Evolutionary conservation across 2,113 vertebrate genomes (phyloP).

Genomic region (Patagioenas fasciata): DNA sequence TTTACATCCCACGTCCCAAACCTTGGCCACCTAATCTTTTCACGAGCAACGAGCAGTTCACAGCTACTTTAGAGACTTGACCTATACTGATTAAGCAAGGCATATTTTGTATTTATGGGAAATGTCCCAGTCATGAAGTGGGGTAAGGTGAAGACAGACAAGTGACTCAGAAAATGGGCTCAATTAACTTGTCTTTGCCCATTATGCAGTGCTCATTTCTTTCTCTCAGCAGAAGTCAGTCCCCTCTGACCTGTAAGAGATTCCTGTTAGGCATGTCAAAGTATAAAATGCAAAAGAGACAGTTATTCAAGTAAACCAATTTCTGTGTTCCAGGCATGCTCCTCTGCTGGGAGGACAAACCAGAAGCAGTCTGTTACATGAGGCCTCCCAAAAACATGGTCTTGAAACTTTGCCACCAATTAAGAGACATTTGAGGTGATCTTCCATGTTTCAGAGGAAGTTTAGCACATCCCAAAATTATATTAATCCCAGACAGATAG

Average conservation of each 20-base stretch:
- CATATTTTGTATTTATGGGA: slow-evolving; percentile 28
- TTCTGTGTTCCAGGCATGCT: background rate
- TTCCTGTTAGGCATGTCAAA: background rate
- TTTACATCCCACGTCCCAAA: slow-evolving; percentile 40
- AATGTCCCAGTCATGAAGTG: background rate
- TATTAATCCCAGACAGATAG: background rate
- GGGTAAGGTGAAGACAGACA: slow-evolving; percentile 13
- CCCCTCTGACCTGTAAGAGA: slow-evolving; percentile 25
- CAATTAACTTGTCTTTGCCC: slow-evolving; percentile 28
- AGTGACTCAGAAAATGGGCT: slow-evolving; percentile 10
- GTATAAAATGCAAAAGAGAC: background rate
- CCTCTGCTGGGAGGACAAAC: background rate
- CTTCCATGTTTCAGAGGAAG: background rate
- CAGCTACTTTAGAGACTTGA: slow-evolving; percentile 32
- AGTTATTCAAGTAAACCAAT: background rate
- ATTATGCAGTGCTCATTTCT: slow-evolving; percentile 9
- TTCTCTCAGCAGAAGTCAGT: slow-evolving; percentile 5
- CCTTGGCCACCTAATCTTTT: slow-evolving; percentile 41
- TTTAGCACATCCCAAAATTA: background rate
- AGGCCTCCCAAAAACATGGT: background rate
- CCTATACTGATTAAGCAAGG: slow-evolving; percentile 41
- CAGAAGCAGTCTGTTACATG: background rate
- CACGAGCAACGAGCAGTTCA: slow-evolving; percentile 36
- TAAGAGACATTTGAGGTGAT: background rate
- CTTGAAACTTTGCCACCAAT: background rate